phyloP scores from a whole-genome alignment of 2,888 invertebrate species.

The Baccha elongata region DNA sequence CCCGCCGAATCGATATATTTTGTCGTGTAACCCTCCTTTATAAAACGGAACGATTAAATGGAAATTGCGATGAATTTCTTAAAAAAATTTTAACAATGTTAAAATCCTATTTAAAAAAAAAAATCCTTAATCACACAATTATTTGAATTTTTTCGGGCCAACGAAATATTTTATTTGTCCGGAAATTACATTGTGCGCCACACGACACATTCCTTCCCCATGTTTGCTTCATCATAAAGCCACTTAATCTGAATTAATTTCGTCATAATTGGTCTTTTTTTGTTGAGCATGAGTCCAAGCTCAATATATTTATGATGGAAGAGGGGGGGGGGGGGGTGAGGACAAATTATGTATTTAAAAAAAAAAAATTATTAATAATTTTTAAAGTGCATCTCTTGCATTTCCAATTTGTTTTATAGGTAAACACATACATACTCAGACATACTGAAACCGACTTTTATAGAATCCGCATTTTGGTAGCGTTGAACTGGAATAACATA shows the following conservation, averaged over 20 bases:
- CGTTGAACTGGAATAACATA: conserved; percentile 18
- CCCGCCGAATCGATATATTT: no score
- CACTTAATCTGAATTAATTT: conserved; percentile 60
- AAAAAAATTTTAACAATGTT: no score
- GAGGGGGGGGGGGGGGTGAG: no score
- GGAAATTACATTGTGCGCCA: not conserved
- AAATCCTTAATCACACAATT: not conserved
- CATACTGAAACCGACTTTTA: not conserved
- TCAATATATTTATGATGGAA: not conserved
- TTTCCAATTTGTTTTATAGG: conserved; percentile 35
- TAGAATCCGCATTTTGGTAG: not conserved
- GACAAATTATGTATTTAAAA: conserved; percentile 56
- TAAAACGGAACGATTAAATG: no score
- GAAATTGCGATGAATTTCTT: no score
- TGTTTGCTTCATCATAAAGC: conserved; percentile 17
- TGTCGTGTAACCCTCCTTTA: no score
- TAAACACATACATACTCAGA: not conserved
- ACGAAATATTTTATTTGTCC: not conserved
- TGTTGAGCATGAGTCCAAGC: not conserved
- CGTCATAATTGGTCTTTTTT: conserved; percentile 41
- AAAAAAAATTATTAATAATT: conserved; percentile 38
- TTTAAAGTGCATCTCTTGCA: conserved; percentile 47
- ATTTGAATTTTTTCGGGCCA: not conserved
- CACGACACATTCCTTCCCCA: not conserved
- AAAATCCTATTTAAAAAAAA: no score